Evolutionary conservation across 2,113 vertebrate species (phyloP).

Genomic region (Ivindomyrus marchei): DNA sequence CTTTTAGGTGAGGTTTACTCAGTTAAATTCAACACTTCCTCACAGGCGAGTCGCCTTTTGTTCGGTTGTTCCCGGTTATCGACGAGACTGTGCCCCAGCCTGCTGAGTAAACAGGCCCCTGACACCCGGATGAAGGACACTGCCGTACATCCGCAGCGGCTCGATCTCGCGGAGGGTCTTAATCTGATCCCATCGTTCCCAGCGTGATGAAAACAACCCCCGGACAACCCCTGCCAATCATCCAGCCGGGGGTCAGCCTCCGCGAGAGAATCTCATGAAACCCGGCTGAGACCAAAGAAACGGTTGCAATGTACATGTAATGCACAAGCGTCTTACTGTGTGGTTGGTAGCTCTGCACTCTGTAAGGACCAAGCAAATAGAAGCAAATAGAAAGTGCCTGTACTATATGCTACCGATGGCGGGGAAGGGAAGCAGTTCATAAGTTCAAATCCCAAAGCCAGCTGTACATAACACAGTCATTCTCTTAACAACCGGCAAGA

Average conservation of each 20-base stretch:
- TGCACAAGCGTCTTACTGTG: too few species aligned
- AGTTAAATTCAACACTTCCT: neutral
- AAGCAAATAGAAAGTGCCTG: neutral
- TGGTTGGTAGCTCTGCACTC: neutral
- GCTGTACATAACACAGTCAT: neutral
- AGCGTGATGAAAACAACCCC: conserved; percentile 2
- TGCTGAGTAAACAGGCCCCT: conserved; percentile 3
- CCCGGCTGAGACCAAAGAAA: neutral
- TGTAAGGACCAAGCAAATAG: neutral
- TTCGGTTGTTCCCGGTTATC: neutral
- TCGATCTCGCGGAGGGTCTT: conserved; percentile 15
- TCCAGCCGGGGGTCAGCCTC: neutral
- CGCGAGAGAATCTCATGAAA: neutral
- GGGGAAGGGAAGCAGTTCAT: neutral
- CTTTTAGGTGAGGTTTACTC: neutral
- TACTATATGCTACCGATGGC: neutral
- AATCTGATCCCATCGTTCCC: conserved; percentile 18
- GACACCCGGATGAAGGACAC: conserved; percentile 23
- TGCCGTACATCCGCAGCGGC: neutral
- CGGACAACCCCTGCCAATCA: neutral
- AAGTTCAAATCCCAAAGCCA: neutral
- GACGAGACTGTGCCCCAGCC: neutral
- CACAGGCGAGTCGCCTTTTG: neutral
- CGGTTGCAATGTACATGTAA: neutral
- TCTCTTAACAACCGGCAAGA: neutral